phyloP scores from a whole-genome alignment of 2,888 invertebrate species.

The Drosophila lutescens region DNA sequence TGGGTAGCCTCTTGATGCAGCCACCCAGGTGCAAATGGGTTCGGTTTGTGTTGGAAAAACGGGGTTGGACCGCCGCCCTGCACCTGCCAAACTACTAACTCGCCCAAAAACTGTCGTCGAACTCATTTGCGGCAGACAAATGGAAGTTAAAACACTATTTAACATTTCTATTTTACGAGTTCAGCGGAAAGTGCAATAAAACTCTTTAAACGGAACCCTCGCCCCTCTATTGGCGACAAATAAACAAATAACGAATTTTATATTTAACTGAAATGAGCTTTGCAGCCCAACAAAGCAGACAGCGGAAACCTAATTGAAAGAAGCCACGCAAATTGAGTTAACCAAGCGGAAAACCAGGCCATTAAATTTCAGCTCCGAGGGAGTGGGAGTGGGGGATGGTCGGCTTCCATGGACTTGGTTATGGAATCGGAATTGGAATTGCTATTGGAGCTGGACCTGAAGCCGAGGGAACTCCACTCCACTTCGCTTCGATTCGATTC shows the following conservation, averaged over 20 bases:
- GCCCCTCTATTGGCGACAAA: constrained; percentile 72
- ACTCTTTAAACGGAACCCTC: constrained; percentile 40
- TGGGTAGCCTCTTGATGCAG: constrained; percentile 38
- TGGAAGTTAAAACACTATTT: constrained; percentile 58
- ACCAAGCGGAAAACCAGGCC: constrained; percentile 81
- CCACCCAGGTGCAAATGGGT: constrained; percentile 50
- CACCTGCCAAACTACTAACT: constrained; percentile 55
- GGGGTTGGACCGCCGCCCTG: constrained; percentile 27
- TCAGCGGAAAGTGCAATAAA: constrained; percentile 64
- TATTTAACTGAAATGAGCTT: constrained; percentile 60
- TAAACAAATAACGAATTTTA: constrained; percentile 68
- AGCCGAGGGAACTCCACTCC: constrained; percentile 26
- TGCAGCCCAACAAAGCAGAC: constrained; percentile 36
- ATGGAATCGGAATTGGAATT: constrained; percentile 20
- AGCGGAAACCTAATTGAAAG: constrained; percentile 78
- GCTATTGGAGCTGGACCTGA: background rate
- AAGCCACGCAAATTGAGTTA: constrained; percentile 80
- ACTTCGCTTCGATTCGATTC: constrained; percentile 42
- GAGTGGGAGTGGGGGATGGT: constrained; percentile 19
- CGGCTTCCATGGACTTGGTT: constrained; percentile 7
- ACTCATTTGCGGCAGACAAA: constrained; percentile 65
- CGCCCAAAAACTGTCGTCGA: constrained; percentile 61
- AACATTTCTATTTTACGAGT: constrained; percentile 78
- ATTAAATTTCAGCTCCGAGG: constrained; percentile 66
- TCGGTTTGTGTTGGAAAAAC: constrained; percentile 25